Base-by-base conservation (phyloP, 2,797 vertebrate genomes). In the Stomatorhinus walkeri region DNA sequence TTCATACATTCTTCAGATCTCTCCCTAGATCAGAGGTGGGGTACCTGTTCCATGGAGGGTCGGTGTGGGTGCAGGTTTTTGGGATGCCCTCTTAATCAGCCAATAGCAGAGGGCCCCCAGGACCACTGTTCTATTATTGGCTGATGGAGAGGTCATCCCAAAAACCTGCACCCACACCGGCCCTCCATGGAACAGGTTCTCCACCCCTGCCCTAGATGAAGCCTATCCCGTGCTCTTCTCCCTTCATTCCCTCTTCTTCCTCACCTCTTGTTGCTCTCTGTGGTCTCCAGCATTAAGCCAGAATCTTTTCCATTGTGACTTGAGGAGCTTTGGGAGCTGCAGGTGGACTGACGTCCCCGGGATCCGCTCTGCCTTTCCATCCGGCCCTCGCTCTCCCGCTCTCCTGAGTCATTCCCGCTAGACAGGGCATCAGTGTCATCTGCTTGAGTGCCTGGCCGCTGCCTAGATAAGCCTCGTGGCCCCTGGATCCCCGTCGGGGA, bases 241-340 rank as follows among this genome's bases (percentile, higher is more conserved):
- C 22, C 68, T 59, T 64, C 6, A 79, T 22, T 10, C 46, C 5
- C 72, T 64, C 16, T 16, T 28, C 40, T 49, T 22, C 32, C 93
- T 61, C 8, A 98, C 97, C 97, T 98, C 92, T 98, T 96, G 94
- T 94, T 97, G 95, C 96, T 98, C 92, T 97, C 97, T 0, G 97
- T 96, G 0, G 94, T 97, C 72, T 97, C 96, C 92, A 98, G 93
- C 94, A 97, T 93, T 93, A 98, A 95, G 87, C 95, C 97, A 0
- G 97, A 98, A 92, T 98, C 97, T 90, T 98, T 98, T 85, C 97
- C 96, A 0, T 97, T 97, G 88, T 95, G 94, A 0, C 95, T 96
- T 0, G 97, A 97, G 22, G 96, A 97, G 89, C 95, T 96, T 90
- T 96, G 95, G 10, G 97, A 97, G 91, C 97, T 97, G 61, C 92